Percentiles rank a stretch among this genome's conserved stretches.
These are phyloP conservation scores for Littorina saxatilis DNA, from an alignment of 1,140 invertebrate genomes.

Conservation along the genomic window DNA sequence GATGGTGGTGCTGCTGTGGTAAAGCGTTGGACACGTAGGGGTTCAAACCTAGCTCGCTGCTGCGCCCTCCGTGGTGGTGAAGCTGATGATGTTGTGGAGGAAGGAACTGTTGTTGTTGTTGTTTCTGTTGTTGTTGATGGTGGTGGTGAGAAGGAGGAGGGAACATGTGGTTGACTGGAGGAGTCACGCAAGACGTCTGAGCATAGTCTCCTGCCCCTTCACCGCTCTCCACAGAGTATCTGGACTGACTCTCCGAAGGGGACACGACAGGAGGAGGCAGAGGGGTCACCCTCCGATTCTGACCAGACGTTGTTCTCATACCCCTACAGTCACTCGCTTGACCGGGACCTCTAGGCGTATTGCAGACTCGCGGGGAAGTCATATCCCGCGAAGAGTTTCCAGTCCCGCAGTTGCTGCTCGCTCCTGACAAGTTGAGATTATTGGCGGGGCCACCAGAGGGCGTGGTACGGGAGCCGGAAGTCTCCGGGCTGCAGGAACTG, in stretches of 20 bases:
- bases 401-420: not conserved
- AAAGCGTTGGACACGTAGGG: not conserved
- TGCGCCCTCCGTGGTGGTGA: not conserved
- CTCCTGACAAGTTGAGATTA: not conserved
- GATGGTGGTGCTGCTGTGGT: not conserved
- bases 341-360: not conserved
- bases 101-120: not conserved
- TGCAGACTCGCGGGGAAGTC: not conserved
- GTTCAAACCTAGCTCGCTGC: not conserved
- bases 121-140: conserved; percentile 2
- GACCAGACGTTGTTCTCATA: not conserved
- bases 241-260: not conserved
- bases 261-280: conserved; percentile 17
- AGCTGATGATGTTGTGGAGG: not conserved
- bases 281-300: conserved; percentile 22
- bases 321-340: not conserved
- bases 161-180: not conserved
- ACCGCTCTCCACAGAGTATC: not conserved
- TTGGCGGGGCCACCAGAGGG: not conserved
- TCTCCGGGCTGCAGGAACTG: conserved; percentile 47
- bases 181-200: not conserved
- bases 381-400: too few relatives aligned
- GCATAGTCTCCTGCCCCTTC: not conserved
- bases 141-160: not conserved
- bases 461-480: conserved; percentile 9